A percentile compares a stretch with the other conserved stretches of the same genome.
phyloP scores from a whole-genome alignment of 2,888 invertebrate species.

The Hyppa rectilinea region DNA sequence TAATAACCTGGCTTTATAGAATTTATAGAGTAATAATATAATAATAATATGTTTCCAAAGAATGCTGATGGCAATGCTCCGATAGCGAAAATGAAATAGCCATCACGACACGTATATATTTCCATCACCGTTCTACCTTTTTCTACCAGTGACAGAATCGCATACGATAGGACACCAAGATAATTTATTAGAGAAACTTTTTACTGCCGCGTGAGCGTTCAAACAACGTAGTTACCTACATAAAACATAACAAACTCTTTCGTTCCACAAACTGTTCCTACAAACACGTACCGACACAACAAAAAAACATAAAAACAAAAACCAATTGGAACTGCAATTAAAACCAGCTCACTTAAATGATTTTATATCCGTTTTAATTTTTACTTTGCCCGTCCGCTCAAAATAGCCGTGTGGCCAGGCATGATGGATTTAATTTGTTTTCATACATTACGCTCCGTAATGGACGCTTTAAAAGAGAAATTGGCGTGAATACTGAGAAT shows the following conservation, averaged over 20 bases:
- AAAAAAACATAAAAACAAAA: constrained; percentile 14
- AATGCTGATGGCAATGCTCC: neutral
- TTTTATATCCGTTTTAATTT: constrained; percentile 52
- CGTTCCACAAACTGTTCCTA: neutral
- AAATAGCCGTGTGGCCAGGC: constrained; percentile 26
- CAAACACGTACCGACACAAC: constrained; percentile 1
- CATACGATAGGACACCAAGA: too few relatives aligned
- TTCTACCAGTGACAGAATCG: neutral
- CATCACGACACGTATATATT: neutral
- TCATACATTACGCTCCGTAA: constrained; percentile 33
- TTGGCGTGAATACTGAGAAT: constrained; percentile 5
- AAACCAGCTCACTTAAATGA: constrained; percentile 49
- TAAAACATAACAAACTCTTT: neutral
- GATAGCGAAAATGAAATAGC: neutral
- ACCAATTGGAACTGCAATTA: constrained; percentile 45
- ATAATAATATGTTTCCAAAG: neutral
- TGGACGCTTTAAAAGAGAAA: constrained; percentile 24
- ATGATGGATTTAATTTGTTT: constrained; percentile 50
- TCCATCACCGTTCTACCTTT: neutral
- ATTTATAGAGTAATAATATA: neutral
- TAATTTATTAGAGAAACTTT: too few relatives aligned
- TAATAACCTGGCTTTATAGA: too few relatives aligned
- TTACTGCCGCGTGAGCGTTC: too few relatives aligned
- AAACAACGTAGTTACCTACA: neutral
- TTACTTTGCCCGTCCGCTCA: constrained; percentile 21